Conservation (phyloP, 1,140 invertebrate genomes). For the Antheraea mylitta region DNA sequence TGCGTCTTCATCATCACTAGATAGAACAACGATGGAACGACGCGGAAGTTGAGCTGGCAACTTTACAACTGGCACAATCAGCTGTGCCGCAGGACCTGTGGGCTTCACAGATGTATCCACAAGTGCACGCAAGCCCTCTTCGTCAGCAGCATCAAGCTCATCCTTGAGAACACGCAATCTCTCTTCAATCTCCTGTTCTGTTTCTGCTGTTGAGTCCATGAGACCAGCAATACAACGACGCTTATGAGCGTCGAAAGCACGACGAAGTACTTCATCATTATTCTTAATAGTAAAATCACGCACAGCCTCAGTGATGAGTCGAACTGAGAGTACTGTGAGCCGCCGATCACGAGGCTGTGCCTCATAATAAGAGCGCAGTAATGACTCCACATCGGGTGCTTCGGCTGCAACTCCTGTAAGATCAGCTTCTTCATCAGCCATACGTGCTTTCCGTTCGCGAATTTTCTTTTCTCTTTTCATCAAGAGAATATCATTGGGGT, state of each 20-base stretch:
- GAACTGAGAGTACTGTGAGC: conserved; percentile 49
- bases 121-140: conserved; percentile 27
- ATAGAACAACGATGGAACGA: conserved; percentile 24
- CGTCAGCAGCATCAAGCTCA: conserved; percentile 51
- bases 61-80: conserved; percentile 19
- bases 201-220: conserved; percentile 60
- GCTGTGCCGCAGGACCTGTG: conserved; percentile 28
- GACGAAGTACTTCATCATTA: conserved; percentile 58
- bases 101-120: conserved; percentile 25
- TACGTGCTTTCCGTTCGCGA: conserved; percentile 43
- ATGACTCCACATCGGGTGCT: conserved; percentile 57
- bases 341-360: conserved; percentile 44
- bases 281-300: conserved; percentile 61
- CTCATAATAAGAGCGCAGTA: conserved; percentile 52
- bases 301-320: conserved; percentile 58
- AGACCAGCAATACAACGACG: conserved; percentile 53
- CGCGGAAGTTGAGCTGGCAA: background rate
- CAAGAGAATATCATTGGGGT: conserved; percentile 82
- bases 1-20: conserved; percentile 27
- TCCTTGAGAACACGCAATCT: conserved; percentile 50
- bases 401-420: conserved; percentile 46
- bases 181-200: conserved; percentile 54
- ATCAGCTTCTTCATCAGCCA: conserved; percentile 37
- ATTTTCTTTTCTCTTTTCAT: conserved; percentile 78
- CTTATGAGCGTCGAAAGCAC: conserved; percentile 54